phyloP scores from a whole-genome alignment of 2,888 invertebrate species.

The Drosophila vallismaia region DNA sequence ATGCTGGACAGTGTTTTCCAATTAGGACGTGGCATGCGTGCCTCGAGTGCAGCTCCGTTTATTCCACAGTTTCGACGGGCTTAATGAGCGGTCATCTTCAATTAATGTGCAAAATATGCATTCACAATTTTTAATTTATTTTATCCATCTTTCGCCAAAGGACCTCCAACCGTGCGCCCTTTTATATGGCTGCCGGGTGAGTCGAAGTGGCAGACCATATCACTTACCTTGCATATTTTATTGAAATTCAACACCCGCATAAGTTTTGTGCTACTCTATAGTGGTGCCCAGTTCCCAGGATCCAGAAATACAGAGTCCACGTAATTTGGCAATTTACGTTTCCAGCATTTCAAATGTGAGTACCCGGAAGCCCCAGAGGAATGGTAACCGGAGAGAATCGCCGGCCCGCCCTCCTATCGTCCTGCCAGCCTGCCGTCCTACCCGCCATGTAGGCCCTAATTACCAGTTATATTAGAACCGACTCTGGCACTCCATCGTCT shows the following conservation, averaged over 20 bases:
- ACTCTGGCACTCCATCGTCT: constrained; percentile 7
- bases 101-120: constrained; percentile 55
- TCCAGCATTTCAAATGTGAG: constrained; percentile 69
- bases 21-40: constrained; percentile 48
- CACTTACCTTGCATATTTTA: constrained; percentile 74
- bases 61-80: constrained; percentile 37
- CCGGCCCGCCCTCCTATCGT: no score
- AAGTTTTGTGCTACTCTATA: constrained; percentile 66
- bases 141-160: constrained; percentile 26
- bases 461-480: constrained; percentile 70
- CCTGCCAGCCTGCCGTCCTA: constrained; percentile 10
- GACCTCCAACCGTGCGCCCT: background rate
- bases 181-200: constrained; percentile 2
- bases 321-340: constrained; percentile 73
- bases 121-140: constrained; percentile 49
- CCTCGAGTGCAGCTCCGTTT: constrained; percentile 47
- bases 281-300: constrained; percentile 6
- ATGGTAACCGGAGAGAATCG: constrained; percentile 17
- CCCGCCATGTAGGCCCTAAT: constrained; percentile 58
- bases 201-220: constrained; percentile 17
- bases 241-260: constrained; percentile 74
- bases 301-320: constrained; percentile 49
- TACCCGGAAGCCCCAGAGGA: constrained; percentile 43
- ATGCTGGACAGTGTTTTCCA: constrained; percentile 36
- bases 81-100: constrained; percentile 55